These are phyloP conservation scores for Orius laevigatus DNA, from an alignment of 1,140 invertebrate genomes.

Conservation along the genomic window DNA sequence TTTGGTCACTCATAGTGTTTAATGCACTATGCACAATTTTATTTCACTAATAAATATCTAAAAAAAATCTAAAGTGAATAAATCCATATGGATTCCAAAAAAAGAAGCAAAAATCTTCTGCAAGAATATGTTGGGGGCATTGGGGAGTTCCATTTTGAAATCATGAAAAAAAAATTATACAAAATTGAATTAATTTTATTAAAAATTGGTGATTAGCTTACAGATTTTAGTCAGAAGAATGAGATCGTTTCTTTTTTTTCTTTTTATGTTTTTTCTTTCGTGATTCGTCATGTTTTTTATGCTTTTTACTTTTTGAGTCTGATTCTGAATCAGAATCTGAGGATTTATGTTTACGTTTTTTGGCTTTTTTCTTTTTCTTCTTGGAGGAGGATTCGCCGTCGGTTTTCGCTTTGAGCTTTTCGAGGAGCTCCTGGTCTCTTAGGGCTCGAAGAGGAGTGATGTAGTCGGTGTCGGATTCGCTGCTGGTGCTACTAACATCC, in stretches of 20 bases:
- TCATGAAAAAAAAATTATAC: too few species aligned
- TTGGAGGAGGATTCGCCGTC: constrained; percentile 33
- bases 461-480: constrained; percentile 60
- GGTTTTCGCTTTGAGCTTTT: constrained; percentile 34
- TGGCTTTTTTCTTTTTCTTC: constrained; percentile 24
- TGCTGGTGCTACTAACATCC: constrained; percentile 90
- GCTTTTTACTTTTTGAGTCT: constrained; percentile 18
- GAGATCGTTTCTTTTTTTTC: constrained; percentile 20
- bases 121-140: too few species aligned
- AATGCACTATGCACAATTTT: too few species aligned
- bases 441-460: constrained; percentile 64
- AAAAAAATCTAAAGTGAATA: too few species aligned
- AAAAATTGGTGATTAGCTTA: constrained; percentile 1
- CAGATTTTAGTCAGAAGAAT: constrained; percentile 19
- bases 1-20: too few species aligned
- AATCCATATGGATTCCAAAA: too few species aligned
- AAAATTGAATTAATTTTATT: too few species aligned
- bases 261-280: constrained; percentile 28
- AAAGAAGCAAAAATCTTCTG: too few species aligned
- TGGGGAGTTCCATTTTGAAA: too few species aligned
- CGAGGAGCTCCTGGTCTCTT: constrained; percentile 51
- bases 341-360: constrained; percentile 19
- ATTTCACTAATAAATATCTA: too few species aligned
- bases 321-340: constrained; percentile 22
- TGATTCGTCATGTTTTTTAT: constrained; percentile 26